Conservation (phyloP, 2,113 vertebrate genomes). For the Ictidomys tridecemlineatus region DNA sequence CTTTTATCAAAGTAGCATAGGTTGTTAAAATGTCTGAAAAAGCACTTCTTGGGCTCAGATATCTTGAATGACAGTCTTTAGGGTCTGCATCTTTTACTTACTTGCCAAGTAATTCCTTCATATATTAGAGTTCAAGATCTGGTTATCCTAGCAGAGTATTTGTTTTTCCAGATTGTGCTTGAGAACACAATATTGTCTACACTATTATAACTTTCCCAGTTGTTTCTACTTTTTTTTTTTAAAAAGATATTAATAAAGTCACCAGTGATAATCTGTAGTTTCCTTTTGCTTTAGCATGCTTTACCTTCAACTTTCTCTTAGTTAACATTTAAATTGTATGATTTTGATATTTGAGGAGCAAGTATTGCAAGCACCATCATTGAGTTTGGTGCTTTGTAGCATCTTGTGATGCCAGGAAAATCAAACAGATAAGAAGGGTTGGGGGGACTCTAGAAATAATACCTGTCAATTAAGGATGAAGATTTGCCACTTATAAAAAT, state of each 20-base stretch:
- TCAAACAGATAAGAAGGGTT: not conserved
- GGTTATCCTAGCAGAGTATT: not conserved
- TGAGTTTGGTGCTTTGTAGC: not conserved
- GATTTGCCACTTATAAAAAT: not conserved
- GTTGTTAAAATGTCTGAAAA: not conserved
- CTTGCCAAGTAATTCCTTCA: not conserved
- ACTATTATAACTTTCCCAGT: not conserved
- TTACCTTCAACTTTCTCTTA: constrained; percentile 39
- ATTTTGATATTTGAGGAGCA: constrained; percentile 3
- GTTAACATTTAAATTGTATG: not conserved
- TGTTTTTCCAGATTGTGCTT: not conserved
- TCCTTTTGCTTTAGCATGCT: constrained; percentile 18
- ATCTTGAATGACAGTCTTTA: not conserved
- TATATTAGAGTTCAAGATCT: not conserved
- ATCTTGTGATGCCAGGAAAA: not conserved
- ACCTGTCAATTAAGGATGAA: not conserved
- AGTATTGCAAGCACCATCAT: not conserved
- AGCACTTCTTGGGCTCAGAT: not conserved
- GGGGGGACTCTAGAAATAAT: not conserved
- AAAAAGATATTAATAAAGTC: not conserved
- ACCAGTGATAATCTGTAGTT: not conserved
- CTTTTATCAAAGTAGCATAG: not conserved
- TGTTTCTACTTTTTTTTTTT: not conserved
- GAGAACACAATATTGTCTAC: not conserved
- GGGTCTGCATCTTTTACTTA: not conserved